phyloP scores from a whole-genome alignment of 2,113 vertebrate genomes.

The Crypturellus undulatus region DNA sequence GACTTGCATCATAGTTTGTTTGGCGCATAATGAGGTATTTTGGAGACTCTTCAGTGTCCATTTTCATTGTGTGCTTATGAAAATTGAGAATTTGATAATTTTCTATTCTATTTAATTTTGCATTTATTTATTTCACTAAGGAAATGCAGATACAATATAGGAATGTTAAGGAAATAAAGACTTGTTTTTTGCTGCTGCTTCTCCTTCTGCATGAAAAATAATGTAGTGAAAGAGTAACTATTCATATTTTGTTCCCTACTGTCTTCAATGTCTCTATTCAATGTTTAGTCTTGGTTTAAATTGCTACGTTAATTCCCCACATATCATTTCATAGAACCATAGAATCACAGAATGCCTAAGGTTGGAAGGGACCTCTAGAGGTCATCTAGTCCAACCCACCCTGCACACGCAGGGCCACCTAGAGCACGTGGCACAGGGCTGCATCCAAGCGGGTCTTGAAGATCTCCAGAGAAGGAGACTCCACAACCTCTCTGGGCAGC shows the following conservation, averaged over 20 bases:
- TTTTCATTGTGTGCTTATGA: background rate
- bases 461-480: too few species aligned
- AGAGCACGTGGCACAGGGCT: too few species aligned
- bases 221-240: background rate
- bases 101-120: background rate
- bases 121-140: background rate
- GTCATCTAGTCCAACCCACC: too few species aligned
- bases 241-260: background rate
- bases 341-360: too few species aligned
- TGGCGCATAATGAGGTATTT: background rate
- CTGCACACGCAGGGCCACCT: too few species aligned
- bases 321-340: too few species aligned
- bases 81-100: background rate
- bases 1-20: background rate
- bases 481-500: background rate
- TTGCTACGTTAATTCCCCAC: background rate
- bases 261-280: background rate
- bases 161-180: background rate
- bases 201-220: background rate
- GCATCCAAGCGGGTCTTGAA: background rate
- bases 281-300: background rate
- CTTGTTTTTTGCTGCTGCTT: background rate
- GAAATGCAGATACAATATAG: too few species aligned
- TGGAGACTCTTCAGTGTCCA: background rate
- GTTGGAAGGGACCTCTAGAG: too few species aligned